Percentiles rank a stretch among this genome's conserved stretches.
Evolutionary conservation across 2,888 invertebrate species (phyloP).

Genomic region (Pseudolycoriella hygida): DNA sequence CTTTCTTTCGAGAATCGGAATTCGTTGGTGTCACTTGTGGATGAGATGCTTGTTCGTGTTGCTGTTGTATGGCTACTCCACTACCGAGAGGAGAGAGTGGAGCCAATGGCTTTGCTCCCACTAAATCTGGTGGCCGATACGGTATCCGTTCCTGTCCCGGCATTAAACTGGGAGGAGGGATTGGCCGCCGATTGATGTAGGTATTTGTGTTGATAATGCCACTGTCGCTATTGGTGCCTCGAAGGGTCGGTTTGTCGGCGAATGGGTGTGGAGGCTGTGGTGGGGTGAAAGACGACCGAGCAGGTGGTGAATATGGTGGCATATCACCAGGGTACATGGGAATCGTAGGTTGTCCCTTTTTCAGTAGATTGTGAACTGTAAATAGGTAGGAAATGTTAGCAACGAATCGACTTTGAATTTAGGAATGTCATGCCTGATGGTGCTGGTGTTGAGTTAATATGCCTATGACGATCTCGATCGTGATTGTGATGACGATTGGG

Average conservation of each 20-base stretch:
- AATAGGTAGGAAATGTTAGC: background rate
- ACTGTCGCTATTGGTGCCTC: constrained; percentile 45
- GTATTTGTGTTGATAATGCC: constrained; percentile 33
- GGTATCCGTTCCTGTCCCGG: constrained; percentile 72
- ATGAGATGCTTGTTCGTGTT: constrained; percentile 11
- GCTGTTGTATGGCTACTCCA: background rate
- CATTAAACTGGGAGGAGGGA: constrained; percentile 67
- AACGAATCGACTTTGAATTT: too few species aligned
- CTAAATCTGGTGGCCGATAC: constrained; percentile 41
- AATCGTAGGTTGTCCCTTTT: constrained; percentile 40
- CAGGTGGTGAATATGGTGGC: constrained; percentile 70
- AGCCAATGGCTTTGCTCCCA: constrained; percentile 9
- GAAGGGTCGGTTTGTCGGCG: constrained; percentile 72
- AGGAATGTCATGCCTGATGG: constrained; percentile 19
- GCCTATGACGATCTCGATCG: constrained; percentile 17
- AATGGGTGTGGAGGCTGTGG: constrained; percentile 60
- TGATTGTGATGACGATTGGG: constrained; percentile 38
- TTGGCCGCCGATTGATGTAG: constrained; percentile 54
- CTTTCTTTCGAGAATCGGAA: constrained; percentile 34
- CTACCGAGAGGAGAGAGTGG: constrained; percentile 9
- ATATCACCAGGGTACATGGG: constrained; percentile 46
- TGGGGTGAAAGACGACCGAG: constrained; percentile 62
- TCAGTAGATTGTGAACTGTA: constrained; percentile 35
- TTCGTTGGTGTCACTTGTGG: constrained; percentile 7
- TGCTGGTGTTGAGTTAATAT: constrained; percentile 24